phyloP scores from a whole-genome alignment of 2,888 invertebrate genomes.

The Callosobruchus maculatus region DNA sequence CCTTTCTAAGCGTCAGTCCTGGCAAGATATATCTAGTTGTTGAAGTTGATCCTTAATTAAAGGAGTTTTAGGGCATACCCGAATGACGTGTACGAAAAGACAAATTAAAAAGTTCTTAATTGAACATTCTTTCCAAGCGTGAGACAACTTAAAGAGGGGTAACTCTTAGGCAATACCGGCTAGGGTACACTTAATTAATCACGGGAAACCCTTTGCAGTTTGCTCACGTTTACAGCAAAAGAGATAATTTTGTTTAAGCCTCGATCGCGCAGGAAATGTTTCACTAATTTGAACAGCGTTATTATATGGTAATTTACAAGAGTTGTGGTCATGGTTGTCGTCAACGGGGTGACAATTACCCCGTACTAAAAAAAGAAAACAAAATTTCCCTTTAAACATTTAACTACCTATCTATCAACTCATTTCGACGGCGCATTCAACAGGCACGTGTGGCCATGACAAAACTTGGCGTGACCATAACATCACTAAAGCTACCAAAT shows the following conservation, averaged over 20 bases:
- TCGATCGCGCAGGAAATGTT: neutral
- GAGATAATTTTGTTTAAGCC: neutral
- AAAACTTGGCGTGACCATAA: no score
- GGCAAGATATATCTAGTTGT: slow-evolving; percentile 3
- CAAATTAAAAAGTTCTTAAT: slow-evolving; percentile 40
- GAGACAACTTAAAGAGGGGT: slow-evolving; percentile 26
- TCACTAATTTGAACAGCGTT: no score
- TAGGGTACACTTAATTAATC: slow-evolving; percentile 34
- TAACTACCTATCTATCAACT: no score
- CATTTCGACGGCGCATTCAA: no score
- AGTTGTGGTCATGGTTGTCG: no score
- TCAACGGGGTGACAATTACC: no score
- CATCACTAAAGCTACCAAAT: no score
- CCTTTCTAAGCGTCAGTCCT: no score
- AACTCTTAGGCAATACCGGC: slow-evolving; percentile 7
- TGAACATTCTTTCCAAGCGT: slow-evolving; percentile 34
- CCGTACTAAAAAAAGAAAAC: no score
- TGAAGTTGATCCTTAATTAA: slow-evolving; percentile 26
- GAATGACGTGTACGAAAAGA: slow-evolving; percentile 27
- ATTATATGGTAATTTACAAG: no score
- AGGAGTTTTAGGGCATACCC: slow-evolving; percentile 29
- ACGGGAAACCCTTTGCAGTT: slow-evolving; percentile 32
- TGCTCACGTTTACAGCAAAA: slow-evolving; percentile 23
- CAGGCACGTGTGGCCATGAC: no score
- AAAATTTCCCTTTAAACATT: no score